phyloP scores from a whole-genome alignment of 1,140 invertebrate genomes.

The Aphaenogaster floridana region DNA sequence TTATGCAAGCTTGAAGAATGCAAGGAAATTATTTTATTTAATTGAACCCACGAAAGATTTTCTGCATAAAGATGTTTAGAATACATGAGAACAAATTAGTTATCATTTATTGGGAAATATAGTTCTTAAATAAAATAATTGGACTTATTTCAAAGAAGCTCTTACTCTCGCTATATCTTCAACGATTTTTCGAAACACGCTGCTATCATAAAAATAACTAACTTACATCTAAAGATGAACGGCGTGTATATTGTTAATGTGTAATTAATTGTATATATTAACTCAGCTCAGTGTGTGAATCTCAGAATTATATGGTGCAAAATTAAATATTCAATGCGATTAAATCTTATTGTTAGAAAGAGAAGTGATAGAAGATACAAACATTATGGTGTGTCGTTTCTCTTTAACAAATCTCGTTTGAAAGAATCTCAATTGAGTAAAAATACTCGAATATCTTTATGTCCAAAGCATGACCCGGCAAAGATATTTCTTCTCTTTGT shows the following conservation, averaged over 20 bases:
- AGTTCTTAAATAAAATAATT: slow-evolving; percentile 6
- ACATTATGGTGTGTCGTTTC: neutral
- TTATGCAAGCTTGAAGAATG: neutral
- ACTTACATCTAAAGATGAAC: slow-evolving; percentile 10
- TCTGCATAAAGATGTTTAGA: slow-evolving; percentile 9
- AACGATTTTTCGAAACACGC: neutral
- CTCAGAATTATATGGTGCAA: slow-evolving; percentile 5
- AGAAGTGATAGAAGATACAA: neutral
- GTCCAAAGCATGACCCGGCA: neutral
- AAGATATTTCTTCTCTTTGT: slow-evolving; percentile 4
- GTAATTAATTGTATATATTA: slow-evolving; percentile 62
- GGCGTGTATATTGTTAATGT: slow-evolving; percentile 41
- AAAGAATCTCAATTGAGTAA: neutral
- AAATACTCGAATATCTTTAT: slow-evolving; percentile 14
- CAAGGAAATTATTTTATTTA: neutral
- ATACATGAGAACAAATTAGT: neutral
- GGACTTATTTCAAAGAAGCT: neutral
- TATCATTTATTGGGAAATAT: neutral
- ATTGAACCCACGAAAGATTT: neutral
- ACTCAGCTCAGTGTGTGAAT: slow-evolving; percentile 16
- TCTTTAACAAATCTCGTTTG: neutral
- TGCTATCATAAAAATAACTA: neutral
- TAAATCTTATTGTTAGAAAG: slow-evolving; percentile 11
- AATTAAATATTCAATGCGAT: slow-evolving; percentile 25
- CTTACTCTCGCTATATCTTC: slow-evolving; percentile 19